Evolutionary conservation across 2,113 vertebrate genomes (phyloP).

Genomic region (Meriones unguiculatus): DNA sequence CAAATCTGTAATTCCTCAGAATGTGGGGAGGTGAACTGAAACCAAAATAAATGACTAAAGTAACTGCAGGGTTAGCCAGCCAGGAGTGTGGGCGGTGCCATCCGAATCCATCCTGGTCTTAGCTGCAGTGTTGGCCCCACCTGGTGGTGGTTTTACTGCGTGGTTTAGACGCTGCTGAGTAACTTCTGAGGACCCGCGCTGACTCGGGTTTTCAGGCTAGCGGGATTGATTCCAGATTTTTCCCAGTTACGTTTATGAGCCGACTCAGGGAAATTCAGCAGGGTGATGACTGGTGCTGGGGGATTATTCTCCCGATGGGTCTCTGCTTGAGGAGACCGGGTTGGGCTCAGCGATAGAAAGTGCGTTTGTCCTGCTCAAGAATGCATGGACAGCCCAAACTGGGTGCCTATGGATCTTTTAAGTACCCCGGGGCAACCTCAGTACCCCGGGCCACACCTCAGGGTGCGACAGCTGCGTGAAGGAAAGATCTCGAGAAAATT

Average conservation of each 20-base stretch:
- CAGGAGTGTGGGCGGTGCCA: neutral
- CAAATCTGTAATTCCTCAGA: neutral
- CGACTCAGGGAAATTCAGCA: neutral
- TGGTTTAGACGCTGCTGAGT: neutral
- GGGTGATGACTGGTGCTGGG: neutral
- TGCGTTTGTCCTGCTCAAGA: neutral
- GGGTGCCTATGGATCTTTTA: neutral
- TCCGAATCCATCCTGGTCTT: neutral
- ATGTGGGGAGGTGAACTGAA: neutral
- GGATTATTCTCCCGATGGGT: neutral
- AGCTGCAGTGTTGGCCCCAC: constrained; percentile 54
- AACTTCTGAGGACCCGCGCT: neutral
- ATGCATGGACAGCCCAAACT: neutral
- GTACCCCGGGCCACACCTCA: neutral
- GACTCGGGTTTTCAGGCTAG: neutral
- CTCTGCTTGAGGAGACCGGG: neutral
- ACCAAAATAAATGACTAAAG: neutral
- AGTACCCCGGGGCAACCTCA: neutral
- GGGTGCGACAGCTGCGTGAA: neutral
- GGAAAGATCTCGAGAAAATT: neutral
- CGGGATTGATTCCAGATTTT: neutral
- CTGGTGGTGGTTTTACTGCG: constrained; percentile 25
- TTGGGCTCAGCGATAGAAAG: neutral
- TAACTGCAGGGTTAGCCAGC: neutral
- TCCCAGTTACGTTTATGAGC: constrained; percentile 14